Conservation (phyloP, 1,140 invertebrate species). For the Drosophila repleta region DNA sequence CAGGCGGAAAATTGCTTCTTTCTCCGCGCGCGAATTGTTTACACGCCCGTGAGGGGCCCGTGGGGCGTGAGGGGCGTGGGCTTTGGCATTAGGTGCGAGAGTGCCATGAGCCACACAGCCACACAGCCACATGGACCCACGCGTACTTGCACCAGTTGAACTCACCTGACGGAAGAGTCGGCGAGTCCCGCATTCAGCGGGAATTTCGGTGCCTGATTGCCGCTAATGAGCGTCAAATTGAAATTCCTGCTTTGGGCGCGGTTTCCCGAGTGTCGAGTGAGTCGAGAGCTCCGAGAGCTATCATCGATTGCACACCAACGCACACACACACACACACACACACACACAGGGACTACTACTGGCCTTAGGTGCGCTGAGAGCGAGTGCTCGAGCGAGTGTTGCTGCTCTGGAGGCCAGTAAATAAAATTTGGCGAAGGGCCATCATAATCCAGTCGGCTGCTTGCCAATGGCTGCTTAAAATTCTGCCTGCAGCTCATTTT, state of each 20-base stretch:
- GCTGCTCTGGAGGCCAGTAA: slow-evolving; percentile 22
- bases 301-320: slow-evolving; percentile 37
- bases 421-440: slow-evolving; percentile 41
- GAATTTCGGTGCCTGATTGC: slow-evolving; percentile 46
- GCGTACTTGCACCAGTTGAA: slow-evolving; percentile 17
- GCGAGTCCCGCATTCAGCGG: slow-evolving; percentile 28
- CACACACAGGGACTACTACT: no score
- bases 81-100: neutral
- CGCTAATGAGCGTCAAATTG: slow-evolving; percentile 67
- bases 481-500: slow-evolving; percentile 41
- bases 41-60: slow-evolving; percentile 3
- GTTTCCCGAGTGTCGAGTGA: neutral
- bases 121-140: no score
- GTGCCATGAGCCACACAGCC: neutral
- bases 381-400: neutral
- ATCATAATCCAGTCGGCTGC: slow-evolving; percentile 48
- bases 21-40: slow-evolving; percentile 48
- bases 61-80: neutral
- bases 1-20: slow-evolving; percentile 64
- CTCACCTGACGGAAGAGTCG: slow-evolving; percentile 21
- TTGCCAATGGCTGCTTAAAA: slow-evolving; percentile 42
- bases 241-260: slow-evolving; percentile 50
- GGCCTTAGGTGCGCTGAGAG: neutral
- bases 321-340: slow-evolving; percentile 10
- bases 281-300: neutral